Conservation (phyloP, 2,797 vertebrate genomes). For the Myotis myotis region DNA sequence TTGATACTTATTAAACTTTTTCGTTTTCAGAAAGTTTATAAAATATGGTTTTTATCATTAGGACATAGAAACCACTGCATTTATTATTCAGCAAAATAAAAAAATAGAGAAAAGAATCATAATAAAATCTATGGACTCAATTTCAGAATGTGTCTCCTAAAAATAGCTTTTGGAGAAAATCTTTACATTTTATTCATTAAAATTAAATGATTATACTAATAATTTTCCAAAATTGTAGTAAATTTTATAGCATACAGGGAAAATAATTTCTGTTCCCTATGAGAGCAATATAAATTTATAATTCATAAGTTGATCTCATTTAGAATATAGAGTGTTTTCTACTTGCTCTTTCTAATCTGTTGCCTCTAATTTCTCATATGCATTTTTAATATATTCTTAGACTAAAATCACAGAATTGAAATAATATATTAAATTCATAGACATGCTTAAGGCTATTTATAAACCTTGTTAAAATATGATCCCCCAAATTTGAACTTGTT, state of each 20-base stretch:
- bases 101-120: background rate
- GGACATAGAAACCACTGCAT: background rate
- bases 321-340: background rate
- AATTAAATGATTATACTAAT: background rate
- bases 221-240: background rate
- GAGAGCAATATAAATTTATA: background rate
- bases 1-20: slow-evolving; percentile 39
- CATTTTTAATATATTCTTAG: background rate
- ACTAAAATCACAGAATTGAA: background rate
- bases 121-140: background rate
- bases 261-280: background rate
- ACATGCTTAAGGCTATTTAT: background rate
- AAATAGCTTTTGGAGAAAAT: background rate
- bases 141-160: background rate
- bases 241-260: background rate
- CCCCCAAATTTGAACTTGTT: background rate
- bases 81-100: background rate
- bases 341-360: background rate
- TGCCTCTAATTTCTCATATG: background rate
- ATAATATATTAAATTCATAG: background rate
- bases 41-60: background rate
- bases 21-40: background rate
- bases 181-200: background rate
- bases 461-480: background rate
- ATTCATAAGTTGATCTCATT: background rate